Evolutionary conservation across 1,140 invertebrate genomes (phyloP).

Genomic region (Zeugodacus cucurbitae): DNA sequence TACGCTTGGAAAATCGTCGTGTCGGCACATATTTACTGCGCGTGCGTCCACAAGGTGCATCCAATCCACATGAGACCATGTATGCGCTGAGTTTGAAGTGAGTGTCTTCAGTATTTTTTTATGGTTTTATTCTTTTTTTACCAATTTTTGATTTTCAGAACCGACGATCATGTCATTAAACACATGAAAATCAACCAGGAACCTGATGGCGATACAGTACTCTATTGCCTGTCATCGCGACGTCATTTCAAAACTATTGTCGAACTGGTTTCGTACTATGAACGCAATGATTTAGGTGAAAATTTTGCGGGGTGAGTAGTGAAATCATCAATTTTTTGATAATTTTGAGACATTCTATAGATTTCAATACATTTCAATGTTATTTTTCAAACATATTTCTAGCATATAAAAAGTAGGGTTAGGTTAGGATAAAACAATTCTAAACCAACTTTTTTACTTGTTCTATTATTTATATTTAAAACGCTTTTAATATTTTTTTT

Average conservation of each 20-base stretch:
- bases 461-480: too few relatives aligned
- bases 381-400: too few relatives aligned
- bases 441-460: too few relatives aligned
- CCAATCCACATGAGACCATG: slow-evolving; percentile 74
- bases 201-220: slow-evolving; percentile 70
- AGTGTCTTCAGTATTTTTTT: slow-evolving; percentile 59
- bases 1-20: slow-evolving; percentile 79
- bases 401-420: too few relatives aligned
- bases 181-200: slow-evolving; percentile 89
- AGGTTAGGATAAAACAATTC: too few relatives aligned
- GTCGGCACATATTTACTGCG: slow-evolving; percentile 91
- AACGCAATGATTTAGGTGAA: slow-evolving; percentile 86
- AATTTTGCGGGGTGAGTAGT: slow-evolving; percentile 85
- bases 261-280: slow-evolving; percentile 90
- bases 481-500: not conserved
- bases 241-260: slow-evolving; percentile 89
- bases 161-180: slow-evolving; percentile 70
- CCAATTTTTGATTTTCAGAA: slow-evolving; percentile 48
- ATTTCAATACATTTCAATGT: too few relatives aligned
- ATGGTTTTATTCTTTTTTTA: not conserved
- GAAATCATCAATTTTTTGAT: not conserved
- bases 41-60: slow-evolving; percentile 75
- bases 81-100: slow-evolving; percentile 93
- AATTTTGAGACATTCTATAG: too few relatives aligned
- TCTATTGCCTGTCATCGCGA: slow-evolving; percentile 88